Evolutionary conservation across 2,113 vertebrate genomes (phyloP).

Genomic region (Eubucco bourcierii): DNA sequence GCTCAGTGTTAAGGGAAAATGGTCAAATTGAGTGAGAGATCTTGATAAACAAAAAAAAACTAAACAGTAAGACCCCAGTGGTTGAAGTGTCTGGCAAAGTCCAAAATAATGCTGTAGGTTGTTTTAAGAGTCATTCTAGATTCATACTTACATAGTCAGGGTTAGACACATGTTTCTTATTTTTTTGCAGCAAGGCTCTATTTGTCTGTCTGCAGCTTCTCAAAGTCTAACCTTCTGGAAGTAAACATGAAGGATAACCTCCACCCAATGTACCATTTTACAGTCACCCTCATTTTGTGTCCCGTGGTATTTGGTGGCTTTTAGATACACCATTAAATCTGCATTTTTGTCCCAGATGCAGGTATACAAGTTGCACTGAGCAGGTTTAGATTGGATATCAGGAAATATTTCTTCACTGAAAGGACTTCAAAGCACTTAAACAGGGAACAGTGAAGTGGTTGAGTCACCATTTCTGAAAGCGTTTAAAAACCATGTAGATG

Average conservation of each 20-base stretch:
- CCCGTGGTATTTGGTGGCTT: not conserved
- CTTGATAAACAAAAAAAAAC: not conserved
- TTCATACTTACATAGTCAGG: not conserved
- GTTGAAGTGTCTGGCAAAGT: not conserved
- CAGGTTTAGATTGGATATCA: not conserved
- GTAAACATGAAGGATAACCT: not conserved
- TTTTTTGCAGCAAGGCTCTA: not conserved
- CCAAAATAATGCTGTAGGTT: not conserved
- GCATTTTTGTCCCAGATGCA: not conserved
- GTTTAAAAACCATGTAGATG: too few species aligned
- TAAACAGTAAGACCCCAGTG: not conserved
- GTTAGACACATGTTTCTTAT: not conserved
- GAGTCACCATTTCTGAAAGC: too few species aligned
- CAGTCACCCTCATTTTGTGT: not conserved
- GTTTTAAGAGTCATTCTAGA: not conserved
- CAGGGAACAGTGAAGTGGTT: too few species aligned
- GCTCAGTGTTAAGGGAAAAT: not conserved
- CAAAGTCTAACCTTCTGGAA: not conserved
- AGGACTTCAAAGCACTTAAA: too few species aligned
- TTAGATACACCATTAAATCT: not conserved
- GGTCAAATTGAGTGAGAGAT: not conserved
- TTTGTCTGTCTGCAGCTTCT: not conserved
- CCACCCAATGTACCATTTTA: not conserved
- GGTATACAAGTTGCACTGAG: not conserved
- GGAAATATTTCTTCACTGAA: too few species aligned